phyloP scores from a whole-genome alignment of 2,797 vertebrate species.

The Helicolenus hilgendorfi region DNA sequence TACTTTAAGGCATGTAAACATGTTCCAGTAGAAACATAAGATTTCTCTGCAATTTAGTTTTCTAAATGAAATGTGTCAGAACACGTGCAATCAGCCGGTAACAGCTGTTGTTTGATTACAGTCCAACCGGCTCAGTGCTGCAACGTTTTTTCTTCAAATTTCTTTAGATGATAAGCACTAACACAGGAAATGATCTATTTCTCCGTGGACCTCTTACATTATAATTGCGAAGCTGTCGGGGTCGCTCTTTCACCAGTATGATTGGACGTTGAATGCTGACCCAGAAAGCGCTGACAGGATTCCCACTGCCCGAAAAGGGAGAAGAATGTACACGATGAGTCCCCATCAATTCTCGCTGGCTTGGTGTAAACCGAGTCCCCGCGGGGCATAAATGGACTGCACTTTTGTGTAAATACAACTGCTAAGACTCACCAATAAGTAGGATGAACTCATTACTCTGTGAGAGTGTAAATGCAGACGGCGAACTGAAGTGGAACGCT shows the following conservation, averaged over 20 bases:
- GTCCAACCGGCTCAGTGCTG: neutral
- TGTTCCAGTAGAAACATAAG: neutral
- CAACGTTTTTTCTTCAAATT: neutral
- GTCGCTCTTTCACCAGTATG: neutral
- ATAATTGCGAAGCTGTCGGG: neutral
- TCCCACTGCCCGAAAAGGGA: slow-evolving; percentile 88
- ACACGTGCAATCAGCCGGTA: slow-evolving; percentile 8
- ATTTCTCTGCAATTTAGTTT: neutral
- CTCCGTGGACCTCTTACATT: neutral
- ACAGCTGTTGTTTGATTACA: neutral
- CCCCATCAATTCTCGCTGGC: slow-evolving; percentile 60
- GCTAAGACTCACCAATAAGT: slow-evolving; percentile 24
- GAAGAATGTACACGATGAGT: slow-evolving; percentile 85
- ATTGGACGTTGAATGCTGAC: slow-evolving; percentile 34
- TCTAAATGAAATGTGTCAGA: slow-evolving; percentile 1
- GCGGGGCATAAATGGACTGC: slow-evolving; percentile 77
- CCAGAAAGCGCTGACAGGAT: slow-evolving; percentile 57
- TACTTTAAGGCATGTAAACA: too few relatives aligned
- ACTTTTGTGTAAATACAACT: slow-evolving; percentile 80
- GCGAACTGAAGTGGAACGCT: neutral
- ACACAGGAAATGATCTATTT: slow-evolving; percentile 8
- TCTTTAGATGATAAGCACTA: slow-evolving; percentile 14
- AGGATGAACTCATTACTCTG: slow-evolving; percentile 45
- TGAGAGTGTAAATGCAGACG: slow-evolving; percentile 44
- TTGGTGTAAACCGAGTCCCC: slow-evolving; percentile 82